Evolutionary conservation across 2,113 vertebrate genomes (phyloP), one percentile per base, ranked within the genome.

Genomic region (Cynopterus brachyotis): DNA sequence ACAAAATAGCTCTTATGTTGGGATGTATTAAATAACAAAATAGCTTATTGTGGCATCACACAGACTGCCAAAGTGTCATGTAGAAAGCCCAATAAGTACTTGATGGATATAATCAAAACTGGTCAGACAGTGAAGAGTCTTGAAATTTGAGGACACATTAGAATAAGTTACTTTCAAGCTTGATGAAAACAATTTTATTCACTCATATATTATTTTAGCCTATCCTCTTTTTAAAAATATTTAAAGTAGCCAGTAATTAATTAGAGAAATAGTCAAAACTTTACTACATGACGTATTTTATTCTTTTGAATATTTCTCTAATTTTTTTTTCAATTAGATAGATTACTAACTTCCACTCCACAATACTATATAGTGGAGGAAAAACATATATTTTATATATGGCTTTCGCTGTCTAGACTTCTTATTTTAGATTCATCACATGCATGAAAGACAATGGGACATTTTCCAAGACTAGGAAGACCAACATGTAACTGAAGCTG

Each of bases 341-440:
- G 66, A 50, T 81, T 66, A 50, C 20, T 40, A 47, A 57, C 6
- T 91, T 92, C 19, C 22, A 57, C 13, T 40, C 76, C 62, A 45
- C 6, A 73, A 26, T 73, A 82, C 35, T 59, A 70, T 70, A 75
- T 87, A 80, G 70, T 75, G 62, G 32, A 24, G 69, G 24, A 24
- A 26, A 72, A 67, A 67, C 62, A 69, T 85, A 60, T 50, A 60
- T 86, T 80, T 97, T 69, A 57, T 40, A 57, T 66, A 85, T 69
- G 19, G 69, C 94, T 96, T 81, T 92, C 93, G 91, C 93, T 86
- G 93, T 97, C 97, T 95, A 94, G 88, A 95, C 89, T 69, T 80
- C 67, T 89, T 96, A 88, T 89, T 97, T 97, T 95, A 96, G 91
- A 80, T 88, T 57, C 80, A 84, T 72, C 69, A 79, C 72, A 89